Evolutionary conservation across 2,797 vertebrate species (phyloP).

Genomic region (Myotis findleyi): DNA sequence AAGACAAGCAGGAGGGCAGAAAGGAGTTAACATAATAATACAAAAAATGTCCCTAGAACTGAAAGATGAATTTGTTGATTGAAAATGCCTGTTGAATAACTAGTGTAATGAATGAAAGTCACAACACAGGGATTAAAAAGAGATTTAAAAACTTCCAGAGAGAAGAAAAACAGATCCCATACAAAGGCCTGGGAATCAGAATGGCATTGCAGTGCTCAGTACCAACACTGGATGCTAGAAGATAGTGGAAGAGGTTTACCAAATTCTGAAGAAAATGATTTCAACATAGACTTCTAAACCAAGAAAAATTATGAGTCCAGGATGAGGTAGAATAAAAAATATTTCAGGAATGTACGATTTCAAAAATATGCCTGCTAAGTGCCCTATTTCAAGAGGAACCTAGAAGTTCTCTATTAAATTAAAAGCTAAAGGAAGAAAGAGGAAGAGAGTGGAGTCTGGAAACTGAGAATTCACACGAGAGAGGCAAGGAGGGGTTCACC

Average conservation of each 20-base stretch:
- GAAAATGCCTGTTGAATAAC: background rate
- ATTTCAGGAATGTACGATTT: background rate
- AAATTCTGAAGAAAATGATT: background rate
- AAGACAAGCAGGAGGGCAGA: background rate
- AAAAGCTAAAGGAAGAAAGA: background rate
- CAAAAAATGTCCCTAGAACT: background rate
- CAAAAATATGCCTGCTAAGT: background rate
- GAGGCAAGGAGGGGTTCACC: no score
- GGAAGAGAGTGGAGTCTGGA: background rate
- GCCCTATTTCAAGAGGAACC: background rate
- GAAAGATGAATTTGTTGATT: background rate
- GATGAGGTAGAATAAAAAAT: background rate
- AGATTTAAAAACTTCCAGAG: background rate
- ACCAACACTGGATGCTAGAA: background rate
- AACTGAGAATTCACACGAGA: background rate
- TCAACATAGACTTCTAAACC: background rate
- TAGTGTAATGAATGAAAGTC: background rate
- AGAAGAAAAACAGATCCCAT: background rate
- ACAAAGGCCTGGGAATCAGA: background rate
- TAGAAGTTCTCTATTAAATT: background rate
- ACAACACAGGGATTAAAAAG: background rate
- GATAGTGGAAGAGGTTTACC: background rate
- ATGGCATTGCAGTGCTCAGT: background rate
- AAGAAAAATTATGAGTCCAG: background rate
- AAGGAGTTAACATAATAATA: background rate